phyloP scores from a whole-genome alignment of 1,140 invertebrate genomes.

The Bradysia coprophila region DNA sequence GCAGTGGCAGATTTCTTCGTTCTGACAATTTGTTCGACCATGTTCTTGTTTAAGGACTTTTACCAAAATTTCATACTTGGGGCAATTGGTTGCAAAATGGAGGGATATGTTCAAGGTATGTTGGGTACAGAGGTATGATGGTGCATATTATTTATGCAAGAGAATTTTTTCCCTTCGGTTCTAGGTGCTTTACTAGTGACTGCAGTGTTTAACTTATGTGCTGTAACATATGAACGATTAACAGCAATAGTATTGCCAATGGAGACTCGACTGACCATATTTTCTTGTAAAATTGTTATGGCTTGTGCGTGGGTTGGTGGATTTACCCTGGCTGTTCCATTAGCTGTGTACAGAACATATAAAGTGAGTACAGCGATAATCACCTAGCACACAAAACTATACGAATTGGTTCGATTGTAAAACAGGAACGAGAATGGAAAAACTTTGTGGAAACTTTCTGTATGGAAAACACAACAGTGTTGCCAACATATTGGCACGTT shows the following conservation, averaged over 20 bases:
- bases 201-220: constrained; percentile 55
- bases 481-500: constrained; percentile 54
- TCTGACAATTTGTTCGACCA: constrained; percentile 51
- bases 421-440: constrained; percentile 45
- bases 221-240: constrained; percentile 65
- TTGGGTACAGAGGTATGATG: background rate
- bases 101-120: constrained; percentile 47
- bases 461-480: constrained; percentile 35
- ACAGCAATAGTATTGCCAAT: constrained; percentile 56
- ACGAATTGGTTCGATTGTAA: no score
- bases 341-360: constrained; percentile 41
- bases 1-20: constrained; percentile 56
- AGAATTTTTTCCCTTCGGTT: constrained; percentile 10
- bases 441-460: constrained; percentile 50
- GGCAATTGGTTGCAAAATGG: constrained; percentile 41
- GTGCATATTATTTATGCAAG: background rate
- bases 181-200: constrained; percentile 42
- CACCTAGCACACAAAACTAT: background rate
- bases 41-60: constrained; percentile 47
- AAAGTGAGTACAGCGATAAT: constrained; percentile 23
- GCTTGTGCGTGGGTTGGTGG: constrained; percentile 45
- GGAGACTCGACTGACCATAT: constrained; percentile 39
- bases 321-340: constrained; percentile 35
- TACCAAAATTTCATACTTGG: constrained; percentile 59
- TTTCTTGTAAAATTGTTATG: constrained; percentile 36